These are phyloP conservation scores for Elmis aenea DNA, from an alignment of 2,888 invertebrate species.

Conservation along the genomic window DNA sequence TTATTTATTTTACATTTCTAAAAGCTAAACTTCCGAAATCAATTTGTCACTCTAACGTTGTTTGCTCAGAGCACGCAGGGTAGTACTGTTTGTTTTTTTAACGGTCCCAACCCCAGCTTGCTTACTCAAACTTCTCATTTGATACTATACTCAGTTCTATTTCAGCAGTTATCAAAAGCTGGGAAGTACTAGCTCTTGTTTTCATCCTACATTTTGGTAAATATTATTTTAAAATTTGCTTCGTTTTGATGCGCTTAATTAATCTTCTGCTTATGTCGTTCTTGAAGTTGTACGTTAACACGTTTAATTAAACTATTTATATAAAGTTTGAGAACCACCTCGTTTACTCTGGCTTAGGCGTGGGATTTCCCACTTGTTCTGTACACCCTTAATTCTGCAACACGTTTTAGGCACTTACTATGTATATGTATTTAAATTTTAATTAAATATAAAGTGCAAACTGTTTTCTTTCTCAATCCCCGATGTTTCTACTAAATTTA, in stretches of 20 bases:
- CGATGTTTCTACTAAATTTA: no score
- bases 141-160: no score
- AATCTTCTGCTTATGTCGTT: no score
- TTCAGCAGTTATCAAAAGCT: no score
- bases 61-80: slow-evolving; percentile 6
- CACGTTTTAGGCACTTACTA: slow-evolving; percentile 6
- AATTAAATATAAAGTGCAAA: slow-evolving; percentile 6
- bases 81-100: slow-evolving; percentile 13
- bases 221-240: no score
- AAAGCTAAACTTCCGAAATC: slow-evolving; percentile 8
- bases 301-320: no score
- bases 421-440: slow-evolving; percentile 6
- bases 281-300: no score
- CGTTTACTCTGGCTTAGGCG: no score
- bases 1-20: no score
- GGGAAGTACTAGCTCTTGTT: no score
- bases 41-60: slow-evolving; percentile 12
- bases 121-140: slow-evolving; percentile 10
- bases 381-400: slow-evolving; percentile 1
- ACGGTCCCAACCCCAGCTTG: slow-evolving; percentile 5
- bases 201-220: no score
- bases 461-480: slow-evolving; percentile 3
- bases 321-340: slow-evolving; percentile 2
- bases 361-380: slow-evolving; percentile 4
- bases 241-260: no score